Conservation (phyloP, 2,888 invertebrate genomes). For the Bruchidius siliquastri region DNA sequence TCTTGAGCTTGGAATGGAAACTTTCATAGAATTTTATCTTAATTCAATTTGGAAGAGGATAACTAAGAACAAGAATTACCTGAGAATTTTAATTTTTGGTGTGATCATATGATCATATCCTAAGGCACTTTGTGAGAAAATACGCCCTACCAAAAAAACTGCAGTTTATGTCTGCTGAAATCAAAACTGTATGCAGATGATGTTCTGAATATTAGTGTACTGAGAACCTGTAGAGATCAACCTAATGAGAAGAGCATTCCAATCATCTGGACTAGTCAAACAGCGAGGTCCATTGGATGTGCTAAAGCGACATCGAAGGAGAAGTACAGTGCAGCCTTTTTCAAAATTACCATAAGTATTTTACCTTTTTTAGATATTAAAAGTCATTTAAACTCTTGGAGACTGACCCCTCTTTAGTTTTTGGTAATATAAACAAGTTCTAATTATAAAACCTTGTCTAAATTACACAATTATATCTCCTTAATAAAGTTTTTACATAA, state of each 20-base stretch:
- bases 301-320: neutral
- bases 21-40: too few relatives aligned
- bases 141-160: slow-evolving; percentile 16
- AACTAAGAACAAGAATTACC: too few relatives aligned
- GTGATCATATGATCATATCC: slow-evolving; percentile 18
- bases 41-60: too few relatives aligned
- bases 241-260: slow-evolving; percentile 11
- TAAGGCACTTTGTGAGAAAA: slow-evolving; percentile 17
- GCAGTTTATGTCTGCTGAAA: slow-evolving; percentile 11
- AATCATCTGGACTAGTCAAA: slow-evolving; percentile 13
- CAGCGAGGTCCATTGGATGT: slow-evolving; percentile 9
- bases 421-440: too few relatives aligned
- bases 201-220: slow-evolving; percentile 16
- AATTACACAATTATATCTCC: too few relatives aligned
- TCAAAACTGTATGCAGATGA: slow-evolving; percentile 17
- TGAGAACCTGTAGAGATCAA: slow-evolving; percentile 4
- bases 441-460: too few relatives aligned
- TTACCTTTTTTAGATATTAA: neutral
- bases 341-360: neutral
- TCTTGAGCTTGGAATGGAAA: too few relatives aligned
- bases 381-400: neutral
- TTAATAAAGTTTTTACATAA: too few relatives aligned
- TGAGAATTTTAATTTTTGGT: too few relatives aligned
- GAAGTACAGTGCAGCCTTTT: neutral
- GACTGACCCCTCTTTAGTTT: neutral